Evolutionary conservation across 2,888 invertebrate species (phyloP).

Genomic region (Leptinotarsa juncta): DNA sequence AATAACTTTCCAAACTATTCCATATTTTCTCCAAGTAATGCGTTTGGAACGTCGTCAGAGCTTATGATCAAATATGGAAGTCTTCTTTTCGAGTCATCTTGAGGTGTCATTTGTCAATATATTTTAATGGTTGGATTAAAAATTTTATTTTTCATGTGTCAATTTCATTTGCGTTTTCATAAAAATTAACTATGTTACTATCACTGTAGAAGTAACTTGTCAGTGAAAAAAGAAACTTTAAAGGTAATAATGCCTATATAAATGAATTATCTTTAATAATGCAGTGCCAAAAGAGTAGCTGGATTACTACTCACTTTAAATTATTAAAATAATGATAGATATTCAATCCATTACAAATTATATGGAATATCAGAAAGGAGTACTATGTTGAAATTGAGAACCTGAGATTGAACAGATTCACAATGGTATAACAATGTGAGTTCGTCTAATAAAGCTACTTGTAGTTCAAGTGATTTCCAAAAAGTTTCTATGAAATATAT

Average conservation of each 20-base stretch:
- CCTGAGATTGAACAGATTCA: neutral
- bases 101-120: conserved; percentile 20
- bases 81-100: conserved; percentile 44
- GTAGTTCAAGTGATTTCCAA: neutral
- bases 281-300: too few relatives aligned
- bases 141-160: conserved; percentile 5
- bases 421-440: too few relatives aligned
- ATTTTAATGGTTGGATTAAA: neutral
- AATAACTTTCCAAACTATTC: neutral
- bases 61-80: conserved; percentile 29
- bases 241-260: too few relatives aligned
- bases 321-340: too few relatives aligned
- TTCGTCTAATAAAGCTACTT: neutral
- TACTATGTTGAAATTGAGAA: neutral
- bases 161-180: neutral
- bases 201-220: too few relatives aligned
- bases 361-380: too few relatives aligned
- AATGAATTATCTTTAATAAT: too few relatives aligned
- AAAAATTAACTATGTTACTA: too few relatives aligned
- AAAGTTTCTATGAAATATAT: too few relatives aligned
- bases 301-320: too few relatives aligned
- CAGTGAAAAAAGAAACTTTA: too few relatives aligned
- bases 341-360: too few relatives aligned
- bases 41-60: conserved; percentile 2
- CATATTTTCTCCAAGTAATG: neutral